These are phyloP conservation scores for Diarsia brunnea DNA, from an alignment of 2,888 invertebrate genomes.

Conservation along the genomic window DNA sequence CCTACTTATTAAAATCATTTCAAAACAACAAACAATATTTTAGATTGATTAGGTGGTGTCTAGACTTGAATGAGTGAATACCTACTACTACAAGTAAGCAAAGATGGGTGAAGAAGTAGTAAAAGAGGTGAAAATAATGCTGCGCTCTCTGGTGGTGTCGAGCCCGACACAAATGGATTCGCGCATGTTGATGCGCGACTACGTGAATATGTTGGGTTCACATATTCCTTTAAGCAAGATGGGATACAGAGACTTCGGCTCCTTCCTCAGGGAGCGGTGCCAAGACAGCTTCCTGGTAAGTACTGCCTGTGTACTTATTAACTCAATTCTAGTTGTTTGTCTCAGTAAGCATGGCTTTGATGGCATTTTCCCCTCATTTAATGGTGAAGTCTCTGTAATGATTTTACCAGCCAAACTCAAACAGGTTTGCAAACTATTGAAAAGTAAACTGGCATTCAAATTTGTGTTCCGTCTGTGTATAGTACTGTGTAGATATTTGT, in stretches of 20 bases:
- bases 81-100: constrained; percentile 4
- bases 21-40: background rate
- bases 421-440: background rate
- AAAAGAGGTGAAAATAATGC: constrained; percentile 76
- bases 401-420: background rate
- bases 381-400: background rate
- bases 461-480: background rate
- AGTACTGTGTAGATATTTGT: background rate
- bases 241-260: constrained; percentile 78
- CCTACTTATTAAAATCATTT: background rate
- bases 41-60: background rate
- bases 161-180: constrained; percentile 81
- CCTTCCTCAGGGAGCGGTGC: constrained; percentile 81
- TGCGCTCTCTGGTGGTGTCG: constrained; percentile 85
- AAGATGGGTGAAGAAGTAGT: constrained; percentile 79
- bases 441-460: background rate
- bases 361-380: background rate
- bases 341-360: background rate
- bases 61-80: background rate
- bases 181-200: constrained; percentile 80
- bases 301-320: background rate
- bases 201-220: constrained; percentile 79
- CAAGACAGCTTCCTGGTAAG: constrained; percentile 84
- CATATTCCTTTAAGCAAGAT: constrained; percentile 76
- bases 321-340: background rate